Evolutionary conservation across 30 jellyfish, hydroid and myxozoan genomes (phyloP), one percentile per base, ranked within the genome.

Genomic region (Clytia hemisphaerica): DNA sequence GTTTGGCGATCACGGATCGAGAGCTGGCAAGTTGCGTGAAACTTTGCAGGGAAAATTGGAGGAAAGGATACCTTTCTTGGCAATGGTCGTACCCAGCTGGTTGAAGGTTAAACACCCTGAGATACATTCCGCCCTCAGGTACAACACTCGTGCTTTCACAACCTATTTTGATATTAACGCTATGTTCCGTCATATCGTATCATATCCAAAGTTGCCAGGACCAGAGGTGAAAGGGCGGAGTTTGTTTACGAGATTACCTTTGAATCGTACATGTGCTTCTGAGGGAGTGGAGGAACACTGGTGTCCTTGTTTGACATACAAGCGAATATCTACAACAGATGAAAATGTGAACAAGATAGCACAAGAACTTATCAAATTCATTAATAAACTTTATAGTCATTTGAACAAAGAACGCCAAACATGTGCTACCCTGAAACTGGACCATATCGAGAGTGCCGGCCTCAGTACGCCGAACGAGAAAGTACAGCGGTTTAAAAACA

Each of bases 231-330:
- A 44, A 6, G 94, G 94, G 1, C 31, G 58, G 36, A 82, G 88
- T 73, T 60, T 82, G 25, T 38, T 82, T 37, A 19, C 63, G 58
- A 21, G n/a, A 37, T 63, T 82, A n/a, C 45, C 59, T 32, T 51
- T 27, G 50, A 55, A 38, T 3, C 81, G 95, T 25, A 67, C 95
- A 0, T 83, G 95, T 50, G 33, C 21, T 33, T 29, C 71, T 24
- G 95, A 92, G 3, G 95, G 95, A 1, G 75, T 83, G n/a, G 78
- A 57, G 6, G 16, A 31, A 0, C 95, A 75, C 45, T 83, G 95
- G 95, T 83, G 95, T 58, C 94, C 94, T 25, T 82, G 94, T 69
- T 19, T 30, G 5, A 28, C 22, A n/a, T 55, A 22, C 24, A 57
- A 44, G 50, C 65, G 47, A 15, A 44, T 37, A 2, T 36, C 35